Evolutionary conservation across 2,888 invertebrate species (phyloP).

Genomic region (Pyrgus malvae): DNA sequence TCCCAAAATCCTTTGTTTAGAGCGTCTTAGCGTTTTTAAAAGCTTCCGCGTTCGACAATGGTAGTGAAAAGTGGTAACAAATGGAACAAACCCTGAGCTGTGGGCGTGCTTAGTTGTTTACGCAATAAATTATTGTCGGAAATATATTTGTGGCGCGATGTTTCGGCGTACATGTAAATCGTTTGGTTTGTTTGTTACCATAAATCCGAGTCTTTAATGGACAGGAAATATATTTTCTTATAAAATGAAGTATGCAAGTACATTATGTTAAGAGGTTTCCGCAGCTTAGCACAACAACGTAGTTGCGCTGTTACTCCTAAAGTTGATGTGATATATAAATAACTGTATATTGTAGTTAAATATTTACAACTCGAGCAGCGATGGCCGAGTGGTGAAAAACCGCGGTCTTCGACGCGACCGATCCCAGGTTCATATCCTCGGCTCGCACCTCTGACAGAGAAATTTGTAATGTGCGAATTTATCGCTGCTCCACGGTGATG

Average conservation of each 20-base stretch:
- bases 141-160: constrained; percentile 5
- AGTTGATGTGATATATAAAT: too few species aligned
- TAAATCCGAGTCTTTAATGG: constrained; percentile 13
- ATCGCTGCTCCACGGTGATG: too few species aligned
- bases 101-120: constrained; percentile 16
- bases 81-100: neutral
- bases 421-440: too few species aligned
- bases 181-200: constrained; percentile 3
- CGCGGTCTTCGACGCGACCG: too few species aligned
- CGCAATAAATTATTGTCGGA: constrained; percentile 19
- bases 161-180: constrained; percentile 6
- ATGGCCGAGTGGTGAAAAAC: too few species aligned
- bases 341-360: too few species aligned
- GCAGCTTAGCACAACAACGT: too few species aligned
- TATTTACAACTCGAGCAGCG: too few species aligned
- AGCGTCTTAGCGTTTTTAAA: constrained; percentile 16
- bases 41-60: constrained; percentile 32
- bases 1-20: constrained; percentile 19
- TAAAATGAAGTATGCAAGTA: neutral
- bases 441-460: too few species aligned
- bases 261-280: too few species aligned
- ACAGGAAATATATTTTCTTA: neutral
- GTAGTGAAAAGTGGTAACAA: constrained; percentile 18
- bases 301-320: too few species aligned
- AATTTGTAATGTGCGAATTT: too few species aligned